Percentiles rank a stretch among this genome's conserved stretches.
These are phyloP conservation scores for Tringa solitaria DNA, from an alignment of 2,113 vertebrate genomes.

Conservation along the genomic window DNA sequence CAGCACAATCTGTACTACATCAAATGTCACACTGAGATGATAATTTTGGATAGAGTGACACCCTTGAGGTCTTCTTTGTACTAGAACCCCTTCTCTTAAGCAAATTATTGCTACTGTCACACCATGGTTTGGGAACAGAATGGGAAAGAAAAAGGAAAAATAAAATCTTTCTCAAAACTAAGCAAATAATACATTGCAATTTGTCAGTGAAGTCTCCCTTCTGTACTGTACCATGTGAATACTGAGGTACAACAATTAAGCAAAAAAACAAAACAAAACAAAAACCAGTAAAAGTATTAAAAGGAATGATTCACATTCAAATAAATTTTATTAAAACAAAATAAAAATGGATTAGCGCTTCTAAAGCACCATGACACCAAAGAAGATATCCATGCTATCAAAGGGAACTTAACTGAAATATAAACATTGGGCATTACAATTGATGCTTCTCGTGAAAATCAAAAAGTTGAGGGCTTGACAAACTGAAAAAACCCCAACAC, in stretches of 20 bases:
- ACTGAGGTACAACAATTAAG: background rate
- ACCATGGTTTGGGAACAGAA: rapidly evolving
- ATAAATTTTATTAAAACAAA: background rate
- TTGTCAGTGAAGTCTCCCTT: background rate
- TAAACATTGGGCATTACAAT: background rate
- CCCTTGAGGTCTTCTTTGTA: background rate
- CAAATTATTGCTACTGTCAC: background rate
- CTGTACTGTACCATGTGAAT: rapidly evolving
- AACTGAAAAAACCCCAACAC: background rate
- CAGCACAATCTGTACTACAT: background rate
- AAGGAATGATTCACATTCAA: background rate
- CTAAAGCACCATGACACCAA: background rate
- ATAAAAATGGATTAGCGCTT: background rate
- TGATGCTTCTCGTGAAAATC: background rate
- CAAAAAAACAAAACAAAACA: rapidly evolving
- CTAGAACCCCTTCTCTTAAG: background rate
- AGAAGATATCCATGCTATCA: background rate
- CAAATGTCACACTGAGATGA: background rate
- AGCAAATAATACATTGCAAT: background rate
- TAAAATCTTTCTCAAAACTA: background rate
- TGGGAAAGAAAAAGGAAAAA: background rate
- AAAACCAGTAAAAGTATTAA: background rate
- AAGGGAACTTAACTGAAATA: background rate
- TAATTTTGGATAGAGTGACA: background rate
- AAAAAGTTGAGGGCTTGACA: background rate